phyloP scores from a whole-genome alignment of 1,140 invertebrate species.

The Cotesia glomerata region DNA sequence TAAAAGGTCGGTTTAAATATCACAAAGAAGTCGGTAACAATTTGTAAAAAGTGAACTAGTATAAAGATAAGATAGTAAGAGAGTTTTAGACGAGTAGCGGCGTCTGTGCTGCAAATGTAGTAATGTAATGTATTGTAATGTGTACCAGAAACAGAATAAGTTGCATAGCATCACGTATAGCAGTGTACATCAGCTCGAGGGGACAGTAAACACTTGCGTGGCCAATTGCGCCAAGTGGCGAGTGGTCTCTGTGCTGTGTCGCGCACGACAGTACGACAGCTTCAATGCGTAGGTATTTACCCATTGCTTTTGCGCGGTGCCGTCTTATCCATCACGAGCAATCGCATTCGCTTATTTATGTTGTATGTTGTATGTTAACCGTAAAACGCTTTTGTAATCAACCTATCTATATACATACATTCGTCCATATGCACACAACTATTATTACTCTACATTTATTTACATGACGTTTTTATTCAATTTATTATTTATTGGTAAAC shows the following conservation, averaged over 20 bases:
- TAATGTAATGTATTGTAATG: constrained; percentile 4
- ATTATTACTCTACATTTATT: not conserved
- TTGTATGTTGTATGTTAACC: not conserved
- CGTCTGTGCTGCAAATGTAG: not conserved
- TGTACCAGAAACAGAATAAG: constrained; percentile 23
- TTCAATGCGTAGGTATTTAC: constrained; percentile 25
- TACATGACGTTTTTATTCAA: not conserved
- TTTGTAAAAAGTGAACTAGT: too few species aligned
- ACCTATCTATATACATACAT: not conserved
- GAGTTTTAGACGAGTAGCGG: constrained; percentile 1
- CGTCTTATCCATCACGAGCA: constrained; percentile 1
- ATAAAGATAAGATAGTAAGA: too few species aligned
- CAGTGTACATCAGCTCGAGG: constrained; percentile 28
- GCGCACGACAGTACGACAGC: constrained; percentile 21
- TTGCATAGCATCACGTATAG: constrained; percentile 59
- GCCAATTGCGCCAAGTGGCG: constrained; percentile 60
- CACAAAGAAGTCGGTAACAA: too few species aligned
- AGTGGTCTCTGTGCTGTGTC: constrained; percentile 35
- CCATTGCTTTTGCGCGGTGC: constrained; percentile 10
- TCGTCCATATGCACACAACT: not conserved
- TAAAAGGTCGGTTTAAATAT: too few species aligned
- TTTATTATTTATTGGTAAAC: too few species aligned
- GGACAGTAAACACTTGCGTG: constrained; percentile 61
- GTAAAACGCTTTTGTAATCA: not conserved
- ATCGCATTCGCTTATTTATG: not conserved